Conservation (phyloP, 2,113 vertebrate genomes). For the Otocyon megalotis region DNA sequence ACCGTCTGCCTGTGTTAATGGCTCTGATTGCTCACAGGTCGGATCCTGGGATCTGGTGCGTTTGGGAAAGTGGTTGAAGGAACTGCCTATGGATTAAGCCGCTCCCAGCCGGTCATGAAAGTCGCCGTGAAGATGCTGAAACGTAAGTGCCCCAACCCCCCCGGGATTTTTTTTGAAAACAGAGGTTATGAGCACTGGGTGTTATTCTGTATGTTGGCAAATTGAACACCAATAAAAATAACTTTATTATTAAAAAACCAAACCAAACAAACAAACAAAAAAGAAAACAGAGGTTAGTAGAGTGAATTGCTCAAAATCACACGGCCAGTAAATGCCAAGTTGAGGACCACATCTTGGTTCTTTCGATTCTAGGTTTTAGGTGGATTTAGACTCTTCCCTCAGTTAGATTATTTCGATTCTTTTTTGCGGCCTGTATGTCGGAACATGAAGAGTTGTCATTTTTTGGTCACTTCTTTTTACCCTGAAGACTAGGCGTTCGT, state of each 20-base stretch:
- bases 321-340: background rate
- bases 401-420: background rate
- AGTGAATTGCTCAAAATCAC: background rate
- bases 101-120: conserved; percentile 98
- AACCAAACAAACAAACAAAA: no score
- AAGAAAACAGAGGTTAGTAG: background rate
- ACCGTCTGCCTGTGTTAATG: background rate
- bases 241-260: no score
- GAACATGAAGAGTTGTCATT: conserved; percentile 15
- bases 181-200: background rate
- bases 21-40: conserved; percentile 87
- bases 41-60: conserved; percentile 97
- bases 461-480: conserved; percentile 23
- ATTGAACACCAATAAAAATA: no score
- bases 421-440: background rate
- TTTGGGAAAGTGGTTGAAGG: conserved; percentile 99
- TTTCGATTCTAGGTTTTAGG: background rate
- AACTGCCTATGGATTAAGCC: conserved; percentile 96
- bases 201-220: no score
- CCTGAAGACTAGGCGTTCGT: background rate
- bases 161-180: background rate
- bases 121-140: conserved; percentile 99
- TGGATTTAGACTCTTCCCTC: background rate
- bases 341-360: background rate
- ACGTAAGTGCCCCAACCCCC: conserved; percentile 89